phyloP scores from a whole-genome alignment of 2,888 invertebrate genomes.

The Calameuta filiformis region DNA sequence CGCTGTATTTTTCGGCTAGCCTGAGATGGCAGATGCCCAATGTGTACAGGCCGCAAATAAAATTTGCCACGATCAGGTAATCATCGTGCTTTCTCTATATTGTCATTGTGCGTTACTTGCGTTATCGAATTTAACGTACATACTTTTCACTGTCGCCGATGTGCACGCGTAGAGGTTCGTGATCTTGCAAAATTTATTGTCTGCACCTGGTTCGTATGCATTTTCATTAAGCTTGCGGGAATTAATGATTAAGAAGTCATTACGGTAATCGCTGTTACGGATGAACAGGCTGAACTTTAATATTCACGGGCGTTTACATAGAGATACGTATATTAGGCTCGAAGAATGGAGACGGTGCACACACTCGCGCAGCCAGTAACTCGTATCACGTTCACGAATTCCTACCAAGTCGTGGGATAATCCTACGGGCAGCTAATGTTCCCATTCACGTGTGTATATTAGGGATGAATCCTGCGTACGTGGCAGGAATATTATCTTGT shows the following conservation, averaged over 20 bases:
- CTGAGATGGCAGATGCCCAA: constrained; percentile 63
- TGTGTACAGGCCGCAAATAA: constrained; percentile 55
- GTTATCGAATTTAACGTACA: no score
- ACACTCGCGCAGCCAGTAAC: not conserved
- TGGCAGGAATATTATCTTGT: constrained; percentile 48
- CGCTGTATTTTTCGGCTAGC: constrained; percentile 55
- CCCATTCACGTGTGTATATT: constrained; percentile 37
- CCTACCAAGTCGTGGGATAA: constrained; percentile 31
- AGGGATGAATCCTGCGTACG: constrained; percentile 37
- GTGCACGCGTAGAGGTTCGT: not conserved
- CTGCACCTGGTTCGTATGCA: not conserved
- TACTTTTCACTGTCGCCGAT: not conserved
- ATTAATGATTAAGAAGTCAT: not conserved
- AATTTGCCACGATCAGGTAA: constrained; percentile 59
- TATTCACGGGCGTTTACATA: not conserved
- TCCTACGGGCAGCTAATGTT: constrained; percentile 36
- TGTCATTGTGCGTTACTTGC: not conserved
- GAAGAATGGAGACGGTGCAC: constrained; percentile 30
- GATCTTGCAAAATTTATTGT: not conserved
- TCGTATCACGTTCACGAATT: not conserved
- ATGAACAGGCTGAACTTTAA: not conserved
- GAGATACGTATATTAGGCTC: constrained; percentile 55
- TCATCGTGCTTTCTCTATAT: not conserved
- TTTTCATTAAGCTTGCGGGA: not conserved
- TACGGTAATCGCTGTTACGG: not conserved